A percentile compares a stretch with the other conserved stretches of the same genome.
phyloP scores from a whole-genome alignment of 2,888 invertebrate genomes.

The Bimastos eiseni region DNA sequence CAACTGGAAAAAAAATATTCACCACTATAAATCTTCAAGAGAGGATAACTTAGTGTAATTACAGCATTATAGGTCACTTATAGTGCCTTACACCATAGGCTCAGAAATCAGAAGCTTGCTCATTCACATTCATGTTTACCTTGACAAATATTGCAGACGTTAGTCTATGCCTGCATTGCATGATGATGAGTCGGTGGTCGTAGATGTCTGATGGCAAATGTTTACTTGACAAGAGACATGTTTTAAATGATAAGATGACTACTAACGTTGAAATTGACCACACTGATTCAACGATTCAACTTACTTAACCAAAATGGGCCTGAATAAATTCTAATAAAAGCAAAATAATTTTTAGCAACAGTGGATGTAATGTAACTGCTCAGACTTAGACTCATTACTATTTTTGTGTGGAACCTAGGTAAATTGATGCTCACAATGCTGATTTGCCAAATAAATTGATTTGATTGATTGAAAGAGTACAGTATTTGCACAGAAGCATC shows the following conservation, averaged over 20 bases:
- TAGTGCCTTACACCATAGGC: background rate
- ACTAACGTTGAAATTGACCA: background rate
- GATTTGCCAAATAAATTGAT: too few species aligned
- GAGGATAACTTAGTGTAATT: background rate
- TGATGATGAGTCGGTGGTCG: background rate
- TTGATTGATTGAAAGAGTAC: too few species aligned
- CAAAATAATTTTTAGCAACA: background rate
- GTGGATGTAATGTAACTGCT: too few species aligned
- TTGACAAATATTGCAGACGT: background rate
- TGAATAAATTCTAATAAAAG: background rate
- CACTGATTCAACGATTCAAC: too few species aligned
- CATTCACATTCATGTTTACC: background rate
- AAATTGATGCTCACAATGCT: too few species aligned
- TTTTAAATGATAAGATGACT: background rate
- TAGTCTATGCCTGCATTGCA: background rate
- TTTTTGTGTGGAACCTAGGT: too few species aligned
- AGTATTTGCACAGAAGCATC: too few species aligned
- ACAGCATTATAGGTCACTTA: background rate
- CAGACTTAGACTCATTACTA: too few species aligned
- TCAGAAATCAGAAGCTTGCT: background rate
- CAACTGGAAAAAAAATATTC: slow-evolving; percentile 45
- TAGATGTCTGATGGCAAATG: background rate
- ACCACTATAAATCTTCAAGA: background rate
- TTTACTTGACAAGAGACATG: background rate
- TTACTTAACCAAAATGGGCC: background rate